Percentiles rank a stretch among this genome's conserved stretches.
Evolutionary conservation across 2,888 invertebrate species (phyloP).

Genomic region (Argyra leucocephala): DNA sequence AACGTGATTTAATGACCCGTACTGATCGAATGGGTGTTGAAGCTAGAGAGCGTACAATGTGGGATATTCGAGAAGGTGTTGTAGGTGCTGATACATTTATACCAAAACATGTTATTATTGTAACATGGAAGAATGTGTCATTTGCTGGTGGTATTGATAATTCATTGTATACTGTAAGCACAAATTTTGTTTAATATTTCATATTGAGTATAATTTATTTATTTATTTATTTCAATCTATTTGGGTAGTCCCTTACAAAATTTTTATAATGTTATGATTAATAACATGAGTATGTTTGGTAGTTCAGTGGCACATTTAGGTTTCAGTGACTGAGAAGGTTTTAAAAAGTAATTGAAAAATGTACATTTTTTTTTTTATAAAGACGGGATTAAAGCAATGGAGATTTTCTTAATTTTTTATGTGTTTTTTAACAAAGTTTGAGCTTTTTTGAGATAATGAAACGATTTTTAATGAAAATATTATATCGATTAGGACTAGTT

Average conservation of each 20-base stretch:
- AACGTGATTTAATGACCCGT: slow-evolving; percentile 60
- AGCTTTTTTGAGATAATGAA: too few species aligned
- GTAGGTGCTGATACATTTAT: slow-evolving; percentile 83
- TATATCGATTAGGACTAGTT: too few species aligned
- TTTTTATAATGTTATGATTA: neutral
- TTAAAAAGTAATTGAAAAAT: too few species aligned
- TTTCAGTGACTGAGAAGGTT: too few species aligned
- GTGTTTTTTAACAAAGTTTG: too few species aligned
- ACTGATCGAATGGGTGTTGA: slow-evolving; percentile 78
- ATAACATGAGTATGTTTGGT: too few species aligned
- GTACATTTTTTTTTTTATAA: too few species aligned
- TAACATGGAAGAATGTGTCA: slow-evolving; percentile 94
- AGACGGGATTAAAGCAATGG: too few species aligned
- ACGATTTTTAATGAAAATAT: too few species aligned
- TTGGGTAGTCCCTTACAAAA: neutral
- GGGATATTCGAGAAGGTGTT: slow-evolving; percentile 84
- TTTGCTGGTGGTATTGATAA: slow-evolving; percentile 81
- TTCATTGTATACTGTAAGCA: slow-evolving; percentile 58
- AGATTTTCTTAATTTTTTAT: too few species aligned
- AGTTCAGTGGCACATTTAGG: too few species aligned
- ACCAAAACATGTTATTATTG: slow-evolving; percentile 80
- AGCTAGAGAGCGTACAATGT: slow-evolving; percentile 71
- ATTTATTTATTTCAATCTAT: too few species aligned
- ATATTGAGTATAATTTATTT: neutral
- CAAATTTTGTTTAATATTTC: neutral